Evolutionary conservation across 92 coral and sea anemone genomes (phyloP).

Genomic region (Nematostella vectensis): DNA sequence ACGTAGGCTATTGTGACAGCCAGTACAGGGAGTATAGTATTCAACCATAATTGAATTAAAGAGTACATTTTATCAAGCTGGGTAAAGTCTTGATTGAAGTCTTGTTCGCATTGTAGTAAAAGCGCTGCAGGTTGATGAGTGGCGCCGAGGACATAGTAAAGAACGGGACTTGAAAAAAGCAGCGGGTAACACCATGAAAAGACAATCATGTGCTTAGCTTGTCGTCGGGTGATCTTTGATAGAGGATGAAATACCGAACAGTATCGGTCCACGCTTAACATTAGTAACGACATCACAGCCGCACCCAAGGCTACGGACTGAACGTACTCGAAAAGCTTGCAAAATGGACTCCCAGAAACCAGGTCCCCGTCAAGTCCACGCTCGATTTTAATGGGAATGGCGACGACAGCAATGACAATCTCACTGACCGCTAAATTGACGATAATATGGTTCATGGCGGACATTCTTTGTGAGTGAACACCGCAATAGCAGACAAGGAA

Average conservation of each 20-base stretch:
- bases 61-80: constrained; percentile 76
- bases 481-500: constrained; percentile 90
- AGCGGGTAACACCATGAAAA: constrained; percentile 91
- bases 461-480: constrained; percentile 70
- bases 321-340: constrained; percentile 77
- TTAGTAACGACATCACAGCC: constrained; percentile 61
- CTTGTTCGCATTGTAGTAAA: constrained; percentile 46
- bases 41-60: constrained; percentile 70
- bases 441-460: constrained; percentile 92
- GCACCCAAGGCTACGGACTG: constrained; percentile 86
- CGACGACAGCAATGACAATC: constrained; percentile 54
- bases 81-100: constrained; percentile 22
- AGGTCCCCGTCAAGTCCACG: constrained; percentile 57
- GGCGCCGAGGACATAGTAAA: constrained; percentile 77
- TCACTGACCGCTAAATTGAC: constrained; percentile 93
- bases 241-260: constrained; percentile 76
- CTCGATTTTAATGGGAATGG: constrained; percentile 73
- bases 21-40: constrained; percentile 61
- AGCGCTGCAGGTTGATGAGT: constrained; percentile 65
- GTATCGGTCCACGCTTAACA: constrained; percentile 83
- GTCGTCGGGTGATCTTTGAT: constrained; percentile 86
- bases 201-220: constrained; percentile 89
- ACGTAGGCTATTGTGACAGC: constrained; percentile 56
- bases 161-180: constrained; percentile 79
- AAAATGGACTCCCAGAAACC: constrained; percentile 51